Percentiles rank a stretch among this genome's conserved stretches.
Conservation (phyloP, 2,888 invertebrate species). For the Mythimna lalbum region DNA sequence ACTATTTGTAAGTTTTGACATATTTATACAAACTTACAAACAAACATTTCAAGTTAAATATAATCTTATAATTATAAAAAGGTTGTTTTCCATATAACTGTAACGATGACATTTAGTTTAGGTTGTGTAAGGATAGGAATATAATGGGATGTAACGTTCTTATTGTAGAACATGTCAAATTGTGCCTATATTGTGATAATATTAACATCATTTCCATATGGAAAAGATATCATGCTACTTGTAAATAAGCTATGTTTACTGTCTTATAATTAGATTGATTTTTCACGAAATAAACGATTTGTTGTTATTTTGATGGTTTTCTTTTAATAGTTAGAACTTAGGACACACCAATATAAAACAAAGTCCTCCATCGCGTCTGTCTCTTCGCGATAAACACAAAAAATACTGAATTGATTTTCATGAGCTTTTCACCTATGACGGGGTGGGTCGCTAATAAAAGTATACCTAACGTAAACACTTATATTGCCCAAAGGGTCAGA, state of each 20-base stretch:
- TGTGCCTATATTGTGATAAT: conserved; percentile 61
- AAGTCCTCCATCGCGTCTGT: too few relatives aligned
- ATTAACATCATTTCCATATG: conserved; percentile 36
- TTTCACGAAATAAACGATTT: conserved; percentile 58
- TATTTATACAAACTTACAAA: too few relatives aligned
- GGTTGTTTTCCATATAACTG: conserved; percentile 20
- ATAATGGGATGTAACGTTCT: conserved; percentile 20
- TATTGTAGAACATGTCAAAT: conserved; percentile 30
- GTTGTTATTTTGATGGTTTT: conserved; percentile 42
- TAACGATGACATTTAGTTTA: conserved; percentile 27
- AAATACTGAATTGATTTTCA: too few relatives aligned
- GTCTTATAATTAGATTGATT: conserved; percentile 44
- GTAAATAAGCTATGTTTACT: conserved; percentile 56
- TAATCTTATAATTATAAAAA: not conserved
- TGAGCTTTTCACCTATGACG: too few relatives aligned
- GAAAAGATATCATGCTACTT: conserved; percentile 44
- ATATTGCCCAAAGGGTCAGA: too few relatives aligned
- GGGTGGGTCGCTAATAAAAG: too few relatives aligned
- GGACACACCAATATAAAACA: not conserved
- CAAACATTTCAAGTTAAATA: too few relatives aligned
- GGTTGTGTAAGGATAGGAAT: conserved; percentile 24
- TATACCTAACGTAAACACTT: too few relatives aligned
- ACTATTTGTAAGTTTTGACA: too few relatives aligned
- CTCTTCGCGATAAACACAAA: too few relatives aligned
- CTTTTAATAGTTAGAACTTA: not conserved